Base-by-base conservation (phyloP, 2,113 vertebrate genomes). In the Atrichornis clamosus region DNA sequence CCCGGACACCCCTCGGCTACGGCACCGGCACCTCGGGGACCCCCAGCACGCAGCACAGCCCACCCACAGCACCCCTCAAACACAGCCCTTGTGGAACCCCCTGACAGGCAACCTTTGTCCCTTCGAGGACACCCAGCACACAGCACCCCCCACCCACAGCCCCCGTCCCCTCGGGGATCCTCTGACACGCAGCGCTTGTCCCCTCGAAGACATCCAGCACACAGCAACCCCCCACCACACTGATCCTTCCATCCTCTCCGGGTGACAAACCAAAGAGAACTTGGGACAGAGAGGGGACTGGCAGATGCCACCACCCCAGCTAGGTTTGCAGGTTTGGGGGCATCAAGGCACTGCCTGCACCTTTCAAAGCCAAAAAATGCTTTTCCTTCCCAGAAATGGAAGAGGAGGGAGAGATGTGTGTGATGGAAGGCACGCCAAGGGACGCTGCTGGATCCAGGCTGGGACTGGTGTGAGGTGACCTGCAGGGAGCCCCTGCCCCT, bases 141-240 rank as follows among this genome's bases (percentile, higher is more conserved):
- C 9, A 20, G 19, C 16, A n/a, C 15, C 33, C 62, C 14, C 65
- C 22, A 28, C 4, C 7, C 20, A 12, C 30, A 30, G 53, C 33
- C 30, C 4, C 20, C 26, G 13, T 9, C 26, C 18, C 49, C 18
- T 14, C 2, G 0, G 39, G 30, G 22, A 27, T 10, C 42, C 60
- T 22, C 27, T 2, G 24, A 3, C 9, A 9, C 3, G 1, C 47
- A 15, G 32, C 3, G 42, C 2, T 15, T 15, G 7, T 11, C 12
- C 5, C 12, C 14, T 26, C 14, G 10, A 58, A 39, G 46, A 32
- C 35, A 7, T 50, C 35, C 20, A 9, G 60, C 10, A 49, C n/a
- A 27, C 24, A 11, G 23, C 52, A 46, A 15, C 3, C 17, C n/a
- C n/a, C 10, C 52, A 2, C 3, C 72, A 42, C 20, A 8, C 10